Conservation (phyloP, 64 coral and sea anemone genomes). For the Catalaphyllia jardinei region DNA sequence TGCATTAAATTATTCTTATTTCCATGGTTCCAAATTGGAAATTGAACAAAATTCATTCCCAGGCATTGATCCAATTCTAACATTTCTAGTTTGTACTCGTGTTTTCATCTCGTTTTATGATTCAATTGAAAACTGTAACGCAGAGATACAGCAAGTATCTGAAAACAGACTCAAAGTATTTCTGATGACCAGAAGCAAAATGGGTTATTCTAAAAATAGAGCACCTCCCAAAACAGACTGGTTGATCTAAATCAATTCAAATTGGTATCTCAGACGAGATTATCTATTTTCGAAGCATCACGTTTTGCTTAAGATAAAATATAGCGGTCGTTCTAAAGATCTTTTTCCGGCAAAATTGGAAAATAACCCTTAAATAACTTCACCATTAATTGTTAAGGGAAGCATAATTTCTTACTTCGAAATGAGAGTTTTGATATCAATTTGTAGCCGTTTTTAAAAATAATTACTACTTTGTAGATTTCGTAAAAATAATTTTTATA, state of each 20-base stretch:
- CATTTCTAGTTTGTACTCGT: too few species aligned
- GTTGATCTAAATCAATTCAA: background rate
- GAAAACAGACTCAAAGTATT: too few species aligned
- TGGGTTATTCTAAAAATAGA: too few species aligned
- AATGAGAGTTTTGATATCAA: background rate
- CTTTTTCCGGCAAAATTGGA: background rate
- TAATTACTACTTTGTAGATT: background rate
- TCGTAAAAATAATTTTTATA: slow-evolving; percentile 17
- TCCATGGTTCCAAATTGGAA: too few species aligned
- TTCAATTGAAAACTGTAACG: too few species aligned
- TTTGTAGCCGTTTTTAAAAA: background rate
- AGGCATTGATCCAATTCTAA: too few species aligned
- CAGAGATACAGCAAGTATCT: too few species aligned
- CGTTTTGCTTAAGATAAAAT: background rate
- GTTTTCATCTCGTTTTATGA: too few species aligned
- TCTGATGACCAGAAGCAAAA: too few species aligned
- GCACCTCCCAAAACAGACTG: too few species aligned
- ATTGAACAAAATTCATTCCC: too few species aligned
- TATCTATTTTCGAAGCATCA: background rate
- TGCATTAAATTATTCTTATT: too few species aligned
- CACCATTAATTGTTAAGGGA: background rate
- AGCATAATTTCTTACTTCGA: background rate
- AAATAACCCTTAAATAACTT: background rate
- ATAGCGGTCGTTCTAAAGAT: background rate
- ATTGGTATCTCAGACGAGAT: background rate